Base-by-base conservation (phyloP, 2,113 vertebrate genomes). In the Asarcornis scutulata region DNA sequence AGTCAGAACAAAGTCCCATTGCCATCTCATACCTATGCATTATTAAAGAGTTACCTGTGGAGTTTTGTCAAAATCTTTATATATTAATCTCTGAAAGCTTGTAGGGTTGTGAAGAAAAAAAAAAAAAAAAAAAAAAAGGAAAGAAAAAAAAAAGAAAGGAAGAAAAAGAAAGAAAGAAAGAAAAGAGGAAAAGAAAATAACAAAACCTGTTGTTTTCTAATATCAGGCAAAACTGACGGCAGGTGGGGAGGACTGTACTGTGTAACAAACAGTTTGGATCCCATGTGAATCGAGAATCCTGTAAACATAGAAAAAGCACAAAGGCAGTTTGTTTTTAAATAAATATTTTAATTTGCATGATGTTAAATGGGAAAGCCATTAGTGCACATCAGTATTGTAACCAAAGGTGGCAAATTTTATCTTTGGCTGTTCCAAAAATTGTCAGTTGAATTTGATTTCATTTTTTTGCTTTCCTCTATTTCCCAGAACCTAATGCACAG, bases 21-120 rank as follows among this genome's bases (percentile, higher is more conserved):
- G 86, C 71, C 22, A 13, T 84, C 88, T 87, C 1, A 2, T 69
- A 88, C 91, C 69, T 94, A 86, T 95, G 95, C 44, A 95, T 97
- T 97, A 94, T 97, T 97, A 92, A 98, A 97, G 91, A 94, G 67
- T 82, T 94, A 97, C 64, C 92, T 95, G 92, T 87, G 82, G 92
- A 96, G 74, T 96, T 96, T 97, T 96, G 81, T 91, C 78, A 97
- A 96, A 98, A 97, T 96, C 69, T 93, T 97, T 93, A 93, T 88
- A 68, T 96, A 96, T 93, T 96, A 95, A 89, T 95, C 64, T 88
- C 74, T 96, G 74, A 91, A 96, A 97, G 86, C 66, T 87, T 92
- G 66, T 48, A 91, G 58, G 46, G 32, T 69, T 90, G 71, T 63
- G 38, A 16, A 12, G 8, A 9, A 66, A 71, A 44, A 36, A 66